Evolutionary conservation across 1,140 invertebrate genomes (phyloP).

Genomic region (Drosophila chauvacae): DNA sequence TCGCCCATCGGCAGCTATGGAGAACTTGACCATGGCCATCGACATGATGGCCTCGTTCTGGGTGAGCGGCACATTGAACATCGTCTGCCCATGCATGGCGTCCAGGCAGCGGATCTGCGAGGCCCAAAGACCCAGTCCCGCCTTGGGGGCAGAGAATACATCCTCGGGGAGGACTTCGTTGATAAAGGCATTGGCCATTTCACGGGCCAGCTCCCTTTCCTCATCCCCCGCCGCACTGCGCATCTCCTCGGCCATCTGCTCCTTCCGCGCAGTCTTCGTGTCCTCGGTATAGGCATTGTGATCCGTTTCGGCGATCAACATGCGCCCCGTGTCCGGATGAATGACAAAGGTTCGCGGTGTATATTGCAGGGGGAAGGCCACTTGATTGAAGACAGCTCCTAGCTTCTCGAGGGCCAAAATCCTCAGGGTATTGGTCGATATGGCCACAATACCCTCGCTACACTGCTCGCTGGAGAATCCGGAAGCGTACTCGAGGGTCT

Average conservation of each 20-base stretch:
- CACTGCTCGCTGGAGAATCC: constrained; percentile 96
- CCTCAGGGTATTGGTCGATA: constrained; percentile 98
- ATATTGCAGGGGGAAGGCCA: constrained; percentile 95
- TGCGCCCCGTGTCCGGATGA: constrained; percentile 95
- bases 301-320: constrained; percentile 98
- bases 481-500: constrained; percentile 98
- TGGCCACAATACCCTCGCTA: constrained; percentile 99
- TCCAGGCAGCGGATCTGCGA: constrained; percentile 96
- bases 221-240: constrained; percentile 95
- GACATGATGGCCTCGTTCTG: constrained; percentile 97
- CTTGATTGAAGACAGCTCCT: constrained; percentile 99
- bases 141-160: constrained; percentile 97
- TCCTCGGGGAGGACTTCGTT: constrained; percentile 97
- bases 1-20: constrained; percentile 73
- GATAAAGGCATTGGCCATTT: constrained; percentile 98
- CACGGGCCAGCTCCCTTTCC: constrained; percentile 96
- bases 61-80: constrained; percentile 92
- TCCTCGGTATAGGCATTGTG: constrained; percentile 99
- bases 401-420: constrained; percentile 99
- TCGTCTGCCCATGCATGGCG: constrained; percentile 92
- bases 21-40: constrained; percentile 89
- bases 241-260: constrained; percentile 96
- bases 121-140: constrained; percentile 98
- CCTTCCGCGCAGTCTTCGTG: constrained; percentile 94
- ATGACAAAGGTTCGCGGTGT: constrained; percentile 98